These are phyloP conservation scores for Conops quadrifasciatus DNA, from an alignment of 2,888 invertebrate genomes.

Conservation along the genomic window DNA sequence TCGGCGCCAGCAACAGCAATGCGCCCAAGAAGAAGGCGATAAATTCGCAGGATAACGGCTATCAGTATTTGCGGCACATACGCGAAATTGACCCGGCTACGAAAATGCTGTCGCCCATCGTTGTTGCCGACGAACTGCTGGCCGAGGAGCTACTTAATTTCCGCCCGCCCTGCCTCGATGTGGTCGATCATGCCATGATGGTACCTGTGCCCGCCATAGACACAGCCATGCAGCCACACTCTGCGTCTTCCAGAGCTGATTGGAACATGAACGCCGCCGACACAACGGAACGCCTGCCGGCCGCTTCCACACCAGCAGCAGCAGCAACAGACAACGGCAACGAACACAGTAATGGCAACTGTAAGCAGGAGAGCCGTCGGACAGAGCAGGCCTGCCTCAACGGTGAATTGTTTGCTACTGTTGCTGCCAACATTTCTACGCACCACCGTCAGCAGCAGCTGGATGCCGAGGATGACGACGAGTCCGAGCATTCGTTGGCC, in stretches of 20 bases:
- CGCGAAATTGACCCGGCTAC: conserved; percentile 64
- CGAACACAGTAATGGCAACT: conserved; percentile 34
- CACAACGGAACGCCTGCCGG: not conserved
- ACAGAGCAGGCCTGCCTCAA: conserved; percentile 40
- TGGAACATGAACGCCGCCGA: conserved; percentile 60
- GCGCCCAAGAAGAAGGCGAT: conserved; percentile 52
- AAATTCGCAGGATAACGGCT: conserved; percentile 61
- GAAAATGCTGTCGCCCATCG: conserved; percentile 60
- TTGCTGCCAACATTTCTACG: conserved; percentile 46
- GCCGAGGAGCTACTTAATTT: conserved; percentile 51
- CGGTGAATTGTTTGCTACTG: conserved; percentile 31
- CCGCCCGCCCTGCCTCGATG: conserved; percentile 50
- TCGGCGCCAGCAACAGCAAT: conserved; percentile 31
- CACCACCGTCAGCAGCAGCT: conserved; percentile 6
- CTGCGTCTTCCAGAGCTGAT: conserved; percentile 45
- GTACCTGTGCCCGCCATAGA: conserved; percentile 41
- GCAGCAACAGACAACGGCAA: conserved; percentile 52
- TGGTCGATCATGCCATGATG: conserved; percentile 54
- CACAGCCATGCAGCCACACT: conserved; percentile 37
- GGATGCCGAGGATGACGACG: conserved; percentile 54
- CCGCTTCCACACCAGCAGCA: not conserved
- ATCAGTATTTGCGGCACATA: conserved; percentile 64
- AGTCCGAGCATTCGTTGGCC: conserved; percentile 58
- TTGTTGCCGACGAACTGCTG: conserved; percentile 53
- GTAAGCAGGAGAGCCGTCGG: not conserved